Evolutionary conservation across 2,113 vertebrate genomes (phyloP).

Genomic region (Rhodinocichla rosea): DNA sequence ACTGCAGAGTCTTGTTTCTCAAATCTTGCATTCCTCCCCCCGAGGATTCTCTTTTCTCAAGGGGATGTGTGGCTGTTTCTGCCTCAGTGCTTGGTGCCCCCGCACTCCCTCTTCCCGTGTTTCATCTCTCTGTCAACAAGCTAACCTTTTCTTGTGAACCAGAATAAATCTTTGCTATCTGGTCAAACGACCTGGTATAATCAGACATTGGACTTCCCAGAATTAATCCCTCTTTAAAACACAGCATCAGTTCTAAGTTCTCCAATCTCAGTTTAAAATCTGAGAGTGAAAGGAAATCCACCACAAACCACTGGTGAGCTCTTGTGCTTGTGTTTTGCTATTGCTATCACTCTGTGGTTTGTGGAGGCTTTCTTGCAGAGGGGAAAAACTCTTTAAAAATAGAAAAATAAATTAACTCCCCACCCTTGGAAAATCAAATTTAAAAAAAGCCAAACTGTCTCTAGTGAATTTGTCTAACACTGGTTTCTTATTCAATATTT

Average conservation of each 20-base stretch:
- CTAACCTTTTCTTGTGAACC: background rate
- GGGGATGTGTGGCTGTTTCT: background rate
- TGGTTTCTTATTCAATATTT: background rate
- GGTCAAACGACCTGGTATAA: background rate
- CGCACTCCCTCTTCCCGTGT: background rate
- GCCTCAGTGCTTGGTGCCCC: background rate
- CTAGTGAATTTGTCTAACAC: background rate
- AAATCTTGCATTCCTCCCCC: background rate
- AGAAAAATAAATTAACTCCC: background rate
- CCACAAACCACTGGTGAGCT: background rate
- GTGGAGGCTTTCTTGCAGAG: background rate
- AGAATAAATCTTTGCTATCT: background rate
- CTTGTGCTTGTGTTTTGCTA: background rate
- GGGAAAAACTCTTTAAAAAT: background rate
- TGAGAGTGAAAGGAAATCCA: background rate
- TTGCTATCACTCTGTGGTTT: background rate
- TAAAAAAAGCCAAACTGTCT: background rate
- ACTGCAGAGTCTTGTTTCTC: accelerated
- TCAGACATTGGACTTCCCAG: background rate
- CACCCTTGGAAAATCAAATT: background rate
- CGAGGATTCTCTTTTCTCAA: background rate
- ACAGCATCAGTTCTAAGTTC: background rate
- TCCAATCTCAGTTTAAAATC: background rate
- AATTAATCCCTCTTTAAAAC: background rate
- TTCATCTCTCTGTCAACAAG: background rate